These are phyloP conservation scores for Pseudois nayaur DNA, from an alignment of 2,113 vertebrate genomes.

Conservation along the genomic window DNA sequence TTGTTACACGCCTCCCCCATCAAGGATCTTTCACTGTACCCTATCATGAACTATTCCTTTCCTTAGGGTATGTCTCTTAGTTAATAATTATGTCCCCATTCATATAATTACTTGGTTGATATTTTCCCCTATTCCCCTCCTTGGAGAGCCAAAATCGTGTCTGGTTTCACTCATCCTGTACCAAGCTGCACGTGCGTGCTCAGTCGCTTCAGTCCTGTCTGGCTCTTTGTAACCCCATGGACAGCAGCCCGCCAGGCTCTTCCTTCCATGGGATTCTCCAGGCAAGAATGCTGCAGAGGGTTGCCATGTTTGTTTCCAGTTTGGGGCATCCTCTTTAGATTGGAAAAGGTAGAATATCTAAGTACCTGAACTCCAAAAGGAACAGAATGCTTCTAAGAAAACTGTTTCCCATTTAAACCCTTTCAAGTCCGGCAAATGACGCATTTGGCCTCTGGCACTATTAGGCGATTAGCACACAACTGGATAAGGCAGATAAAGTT, in stretches of 20 bases:
- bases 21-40: background rate
- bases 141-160: background rate
- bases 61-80: background rate
- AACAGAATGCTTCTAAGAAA: background rate
- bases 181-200: background rate
- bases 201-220: background rate
- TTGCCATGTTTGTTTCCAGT: background rate
- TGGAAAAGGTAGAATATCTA: background rate
- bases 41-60: background rate
- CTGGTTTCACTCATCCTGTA: background rate
- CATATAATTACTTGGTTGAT: background rate
- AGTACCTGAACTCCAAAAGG: background rate
- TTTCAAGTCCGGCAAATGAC: background rate
- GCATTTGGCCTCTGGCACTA: background rate
- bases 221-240: background rate
- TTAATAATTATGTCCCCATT: background rate
- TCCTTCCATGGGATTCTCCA: background rate
- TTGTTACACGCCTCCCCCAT: background rate
- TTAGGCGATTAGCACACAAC: background rate
- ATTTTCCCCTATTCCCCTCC: background rate
- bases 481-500: background rate
- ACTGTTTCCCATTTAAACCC: background rate
- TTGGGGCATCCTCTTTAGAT: background rate
- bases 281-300: background rate
- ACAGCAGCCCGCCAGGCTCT: background rate